A percentile compares a stretch with the other conserved stretches of the same genome.
phyloP scores from a whole-genome alignment of 2,113 vertebrate genomes.

The Silurus asotus region DNA sequence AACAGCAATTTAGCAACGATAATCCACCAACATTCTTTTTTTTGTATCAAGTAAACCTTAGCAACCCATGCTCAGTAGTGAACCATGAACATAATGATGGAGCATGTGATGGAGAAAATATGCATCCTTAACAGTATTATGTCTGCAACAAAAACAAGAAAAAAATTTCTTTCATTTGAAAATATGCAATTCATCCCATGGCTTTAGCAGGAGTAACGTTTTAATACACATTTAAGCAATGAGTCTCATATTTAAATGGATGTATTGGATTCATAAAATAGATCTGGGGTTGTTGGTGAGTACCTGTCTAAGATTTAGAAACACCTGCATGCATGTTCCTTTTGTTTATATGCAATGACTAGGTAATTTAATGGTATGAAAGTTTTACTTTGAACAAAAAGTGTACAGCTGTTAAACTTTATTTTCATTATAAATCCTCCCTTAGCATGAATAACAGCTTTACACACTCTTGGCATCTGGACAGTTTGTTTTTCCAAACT shows the following conservation, averaged over 20 bases:
- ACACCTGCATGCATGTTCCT: too few relatives aligned
- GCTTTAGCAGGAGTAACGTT: neutral
- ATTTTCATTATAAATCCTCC: too few relatives aligned
- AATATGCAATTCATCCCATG: neutral
- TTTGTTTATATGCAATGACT: too few relatives aligned
- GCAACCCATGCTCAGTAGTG: neutral
- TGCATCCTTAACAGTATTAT: neutral
- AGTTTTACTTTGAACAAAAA: too few relatives aligned
- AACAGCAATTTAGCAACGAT: neutral
- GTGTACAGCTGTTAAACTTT: too few relatives aligned
- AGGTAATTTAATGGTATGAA: too few relatives aligned
- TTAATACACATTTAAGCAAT: neutral
- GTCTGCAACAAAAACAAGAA: neutral
- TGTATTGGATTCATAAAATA: neutral
- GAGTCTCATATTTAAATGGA: neutral
- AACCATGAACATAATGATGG: neutral
- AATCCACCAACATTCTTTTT: neutral
- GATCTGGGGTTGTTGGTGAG: neutral
- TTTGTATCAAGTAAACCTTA: neutral
- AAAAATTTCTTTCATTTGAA: neutral
- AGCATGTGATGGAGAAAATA: too few relatives aligned
- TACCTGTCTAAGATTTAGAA: too few relatives aligned
- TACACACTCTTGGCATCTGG: too few relatives aligned
- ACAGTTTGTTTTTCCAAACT: too few relatives aligned
- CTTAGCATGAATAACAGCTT: too few relatives aligned